Conservation (phyloP, 1,140 invertebrate species). For the Musca domestica region DNA sequence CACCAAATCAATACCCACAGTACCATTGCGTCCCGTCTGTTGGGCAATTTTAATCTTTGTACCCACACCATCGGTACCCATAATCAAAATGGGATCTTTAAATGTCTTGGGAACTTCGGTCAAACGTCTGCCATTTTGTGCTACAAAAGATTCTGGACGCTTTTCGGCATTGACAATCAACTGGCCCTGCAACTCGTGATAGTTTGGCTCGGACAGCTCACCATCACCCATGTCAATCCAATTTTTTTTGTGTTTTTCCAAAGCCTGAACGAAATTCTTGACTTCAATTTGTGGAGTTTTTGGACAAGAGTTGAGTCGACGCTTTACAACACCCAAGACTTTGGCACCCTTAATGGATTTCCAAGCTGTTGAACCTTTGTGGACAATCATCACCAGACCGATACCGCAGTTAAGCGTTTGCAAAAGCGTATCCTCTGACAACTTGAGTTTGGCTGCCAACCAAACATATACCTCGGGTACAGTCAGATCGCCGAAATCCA, state of each 20-base stretch:
- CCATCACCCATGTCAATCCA: constrained; percentile 30
- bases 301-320: neutral
- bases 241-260: constrained; percentile 31
- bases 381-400: constrained; percentile 76
- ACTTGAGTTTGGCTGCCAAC: constrained; percentile 62
- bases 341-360: constrained; percentile 35
- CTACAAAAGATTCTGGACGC: constrained; percentile 34
- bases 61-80: constrained; percentile 95
- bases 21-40: constrained; percentile 70
- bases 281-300: constrained; percentile 30
- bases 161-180: neutral
- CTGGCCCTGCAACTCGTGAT: constrained; percentile 10
- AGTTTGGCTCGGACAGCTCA: constrained; percentile 17
- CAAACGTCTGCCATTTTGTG: constrained; percentile 34
- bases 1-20: constrained; percentile 92
- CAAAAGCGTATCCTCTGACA: constrained; percentile 75
- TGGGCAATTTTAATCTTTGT: constrained; percentile 95
- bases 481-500: constrained; percentile 74
- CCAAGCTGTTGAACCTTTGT: constrained; percentile 36
- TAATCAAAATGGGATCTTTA: constrained; percentile 83
- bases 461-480: constrained; percentile 69
- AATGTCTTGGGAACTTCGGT: constrained; percentile 54
- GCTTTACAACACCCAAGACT: constrained; percentile 41
- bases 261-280: constrained; percentile 42
- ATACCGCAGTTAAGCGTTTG: constrained; percentile 93